Percentiles rank a stretch among this genome's conserved stretches.
Conservation (phyloP, 2,113 vertebrate species). For the Haplochromis burtoni region DNA sequence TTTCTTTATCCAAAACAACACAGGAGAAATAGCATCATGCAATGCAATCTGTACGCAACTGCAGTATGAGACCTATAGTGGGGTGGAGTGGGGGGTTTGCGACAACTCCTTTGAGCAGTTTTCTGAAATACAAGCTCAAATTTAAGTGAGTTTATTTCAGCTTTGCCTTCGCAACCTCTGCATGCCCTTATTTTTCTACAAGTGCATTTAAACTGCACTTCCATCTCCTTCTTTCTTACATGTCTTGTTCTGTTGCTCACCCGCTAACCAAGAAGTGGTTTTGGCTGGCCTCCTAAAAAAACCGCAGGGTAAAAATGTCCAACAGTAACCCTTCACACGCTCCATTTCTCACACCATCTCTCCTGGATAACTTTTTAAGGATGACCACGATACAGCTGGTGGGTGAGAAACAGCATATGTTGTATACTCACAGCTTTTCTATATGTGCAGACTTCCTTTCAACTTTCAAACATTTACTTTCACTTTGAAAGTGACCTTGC, state of each 20-base stretch:
- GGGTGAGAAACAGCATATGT: background rate
- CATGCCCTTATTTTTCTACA: background rate
- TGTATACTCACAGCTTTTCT: background rate
- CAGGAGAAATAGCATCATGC: background rate
- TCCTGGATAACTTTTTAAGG: background rate
- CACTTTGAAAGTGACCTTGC: background rate
- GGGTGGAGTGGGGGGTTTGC: background rate
- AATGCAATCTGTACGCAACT: background rate
- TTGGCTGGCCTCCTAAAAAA: slow-evolving; percentile 5
- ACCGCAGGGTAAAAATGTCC: slow-evolving; percentile 44
- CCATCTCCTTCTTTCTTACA: background rate
- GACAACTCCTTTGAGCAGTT: background rate
- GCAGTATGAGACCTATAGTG: background rate
- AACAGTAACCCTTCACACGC: slow-evolving; percentile 25
- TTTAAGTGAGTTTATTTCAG: background rate
- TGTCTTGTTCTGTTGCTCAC: background rate
- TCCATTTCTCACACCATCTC: slow-evolving; percentile 1
- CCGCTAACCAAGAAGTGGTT: background rate
- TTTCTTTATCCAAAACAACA: background rate
- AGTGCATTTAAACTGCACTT: background rate
- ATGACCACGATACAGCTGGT: slow-evolving; percentile 1
- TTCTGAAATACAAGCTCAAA: background rate
- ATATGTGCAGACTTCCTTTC: background rate
- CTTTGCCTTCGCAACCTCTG: background rate
- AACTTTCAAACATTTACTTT: background rate